Conservation (phyloP, 2,113 vertebrate species). For the Salvelinus alpinus region DNA sequence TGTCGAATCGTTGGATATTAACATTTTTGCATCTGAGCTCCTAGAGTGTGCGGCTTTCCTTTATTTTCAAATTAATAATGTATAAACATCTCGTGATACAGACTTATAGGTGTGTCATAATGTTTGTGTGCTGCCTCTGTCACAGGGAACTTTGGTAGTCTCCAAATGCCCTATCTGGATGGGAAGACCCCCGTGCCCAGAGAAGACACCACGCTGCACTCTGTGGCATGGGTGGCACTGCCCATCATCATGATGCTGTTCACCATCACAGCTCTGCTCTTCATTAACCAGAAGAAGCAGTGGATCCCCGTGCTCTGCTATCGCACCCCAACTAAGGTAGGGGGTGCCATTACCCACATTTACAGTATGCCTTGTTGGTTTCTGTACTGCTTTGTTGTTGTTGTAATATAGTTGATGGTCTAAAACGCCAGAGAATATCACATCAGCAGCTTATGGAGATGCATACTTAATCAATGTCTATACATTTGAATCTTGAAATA, state of each 20-base stretch:
- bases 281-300: slow-evolving; percentile 85
- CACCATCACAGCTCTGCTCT: slow-evolving; percentile 77
- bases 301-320: slow-evolving; percentile 88
- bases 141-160: slow-evolving; percentile 77
- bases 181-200: slow-evolving; percentile 58
- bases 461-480: too few relatives aligned
- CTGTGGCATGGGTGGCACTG: slow-evolving; percentile 78
- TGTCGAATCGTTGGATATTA: too few relatives aligned
- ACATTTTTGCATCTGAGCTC: too few relatives aligned
- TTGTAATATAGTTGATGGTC: too few relatives aligned
- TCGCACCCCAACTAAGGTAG: slow-evolving; percentile 85
- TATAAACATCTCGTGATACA: slow-evolving; percentile 2
- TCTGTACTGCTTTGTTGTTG: too few relatives aligned
- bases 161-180: slow-evolving; percentile 80
- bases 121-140: neutral
- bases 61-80: too few relatives aligned
- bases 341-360: neutral
- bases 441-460: too few relatives aligned
- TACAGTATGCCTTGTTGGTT: too few relatives aligned
- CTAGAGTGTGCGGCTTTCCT: too few relatives aligned
- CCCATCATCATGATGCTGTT: slow-evolving; percentile 78
- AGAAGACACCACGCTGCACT: slow-evolving; percentile 71
- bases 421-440: too few relatives aligned
- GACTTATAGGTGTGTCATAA: neutral
- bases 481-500: too few relatives aligned